These are phyloP conservation scores for Cathartes aura DNA, from an alignment of 2,113 vertebrate genomes.

Conservation along the genomic window DNA sequence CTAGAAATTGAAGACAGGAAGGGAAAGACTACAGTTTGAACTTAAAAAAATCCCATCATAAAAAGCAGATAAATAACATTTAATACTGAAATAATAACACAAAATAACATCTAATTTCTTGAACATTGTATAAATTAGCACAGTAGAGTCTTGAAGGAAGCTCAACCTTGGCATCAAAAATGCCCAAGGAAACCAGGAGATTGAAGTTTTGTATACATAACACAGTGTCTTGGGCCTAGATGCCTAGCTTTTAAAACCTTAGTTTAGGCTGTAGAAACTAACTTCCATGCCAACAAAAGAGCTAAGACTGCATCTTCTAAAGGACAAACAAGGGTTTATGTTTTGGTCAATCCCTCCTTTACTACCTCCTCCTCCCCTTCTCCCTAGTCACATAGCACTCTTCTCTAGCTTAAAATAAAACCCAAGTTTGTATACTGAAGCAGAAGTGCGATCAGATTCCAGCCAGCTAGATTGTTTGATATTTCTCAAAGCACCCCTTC, in stretches of 20 bases:
- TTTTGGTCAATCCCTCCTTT: background rate
- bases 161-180: background rate
- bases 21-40: background rate
- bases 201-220: background rate
- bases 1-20: background rate
- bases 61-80: background rate
- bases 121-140: background rate
- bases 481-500: background rate
- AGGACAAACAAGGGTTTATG: background rate
- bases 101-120: background rate
- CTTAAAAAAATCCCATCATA: background rate
- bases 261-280: background rate
- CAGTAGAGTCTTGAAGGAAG: background rate
- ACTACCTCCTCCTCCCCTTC: background rate
- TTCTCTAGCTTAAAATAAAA: background rate
- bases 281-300: background rate
- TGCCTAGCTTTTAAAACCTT: background rate
- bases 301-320: background rate
- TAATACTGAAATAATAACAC: background rate
- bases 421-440: background rate
- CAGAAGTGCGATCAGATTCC: background rate
- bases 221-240: background rate
- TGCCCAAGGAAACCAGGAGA: background rate
- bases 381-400: background rate
- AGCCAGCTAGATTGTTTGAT: background rate